Evolutionary conservation across 37 sponge, comb jelly and placozoan genomes (phyloP), one percentile per base, ranked within the genome.

Genomic region (Agelas oroides): DNA sequence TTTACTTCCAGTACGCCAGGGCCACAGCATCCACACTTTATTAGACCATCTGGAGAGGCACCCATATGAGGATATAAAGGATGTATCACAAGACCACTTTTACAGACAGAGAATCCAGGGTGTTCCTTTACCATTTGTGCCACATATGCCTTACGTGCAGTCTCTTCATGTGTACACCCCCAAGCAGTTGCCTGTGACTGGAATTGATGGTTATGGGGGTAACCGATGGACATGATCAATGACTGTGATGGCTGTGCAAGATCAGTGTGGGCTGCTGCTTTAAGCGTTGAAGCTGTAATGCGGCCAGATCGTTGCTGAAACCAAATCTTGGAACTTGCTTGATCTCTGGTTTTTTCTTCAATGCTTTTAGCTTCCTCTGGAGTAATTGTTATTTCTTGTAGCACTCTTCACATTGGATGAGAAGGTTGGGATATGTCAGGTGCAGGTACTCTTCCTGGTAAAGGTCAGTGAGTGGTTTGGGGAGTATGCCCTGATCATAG

Each of bases 231-330:
- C 38, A 34, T 87, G 31, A 87, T 87, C 40, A 87, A 56, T 60
- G 81, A 80, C 25, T 52, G 24, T 58, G 88, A 87, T 75, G 88
- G 88, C 55, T 80, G 81, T 38, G 62, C 33, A 32, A 27, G 21
- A 64, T 80, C 75, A 33, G 78, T 76, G 24, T 68, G 68, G 24
- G 28, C 79, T 40, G 70, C 86, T 28, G 77, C 57, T 70, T 80
- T 90, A 72, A 90, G 68, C 36, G 63, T 79, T 17, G 86, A 90
- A 23, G 91, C 91, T 55, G 91, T 90, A 15, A 90, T 75, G 28
- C 86, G 58, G 35, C 86, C 91, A 32, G 91, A 70, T 52, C 91
- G 56, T 59, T 79, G 74, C 37, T 80, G 65, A 52, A 63, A 90
- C 91, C 86, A 90, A 27, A 75, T 35, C 31, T 75, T 75, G 17